Evolutionary conservation across 1,140 invertebrate genomes (phyloP).

Genomic region (Liolophura sinensis): DNA sequence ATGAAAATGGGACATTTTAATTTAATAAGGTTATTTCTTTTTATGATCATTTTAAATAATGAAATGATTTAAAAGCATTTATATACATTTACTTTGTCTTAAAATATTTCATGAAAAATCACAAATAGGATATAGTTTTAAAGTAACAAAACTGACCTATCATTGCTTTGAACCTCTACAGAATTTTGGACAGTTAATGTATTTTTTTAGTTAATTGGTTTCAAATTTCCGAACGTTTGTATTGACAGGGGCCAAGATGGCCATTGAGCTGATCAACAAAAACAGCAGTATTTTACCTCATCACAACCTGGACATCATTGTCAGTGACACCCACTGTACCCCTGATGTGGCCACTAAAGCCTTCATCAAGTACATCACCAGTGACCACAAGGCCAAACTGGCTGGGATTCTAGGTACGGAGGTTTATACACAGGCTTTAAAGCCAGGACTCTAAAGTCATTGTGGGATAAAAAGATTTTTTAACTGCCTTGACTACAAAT

Average conservation of each 20-base stretch:
- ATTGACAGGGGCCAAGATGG: slow-evolving; percentile 68
- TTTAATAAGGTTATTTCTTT: too few relatives aligned
- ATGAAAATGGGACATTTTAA: too few relatives aligned
- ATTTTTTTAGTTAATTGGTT: neutral
- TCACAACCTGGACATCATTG: slow-evolving; percentile 67
- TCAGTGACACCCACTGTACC: slow-evolving; percentile 73
- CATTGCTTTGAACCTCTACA: too few relatives aligned
- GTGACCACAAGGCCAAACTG: slow-evolving; percentile 63
- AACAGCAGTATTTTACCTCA: slow-evolving; percentile 67
- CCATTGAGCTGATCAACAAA: slow-evolving; percentile 69
- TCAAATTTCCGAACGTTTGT: slow-evolving; percentile 9
- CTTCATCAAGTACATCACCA: slow-evolving; percentile 75
- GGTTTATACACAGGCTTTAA: neutral
- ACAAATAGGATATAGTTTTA: too few relatives aligned
- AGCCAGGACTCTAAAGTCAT: too few relatives aligned
- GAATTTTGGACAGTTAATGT: neutral
- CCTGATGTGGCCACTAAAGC: slow-evolving; percentile 77
- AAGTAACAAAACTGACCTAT: too few relatives aligned
- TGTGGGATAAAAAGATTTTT: neutral
- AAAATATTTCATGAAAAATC: too few relatives aligned
- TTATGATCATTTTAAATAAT: too few relatives aligned
- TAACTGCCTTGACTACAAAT: neutral
- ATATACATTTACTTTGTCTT: too few relatives aligned
- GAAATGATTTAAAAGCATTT: too few relatives aligned
- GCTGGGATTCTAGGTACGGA: slow-evolving; percentile 71